Evolutionary conservation across 2,888 invertebrate genomes (phyloP).

Genomic region (Spodoptera picta): DNA sequence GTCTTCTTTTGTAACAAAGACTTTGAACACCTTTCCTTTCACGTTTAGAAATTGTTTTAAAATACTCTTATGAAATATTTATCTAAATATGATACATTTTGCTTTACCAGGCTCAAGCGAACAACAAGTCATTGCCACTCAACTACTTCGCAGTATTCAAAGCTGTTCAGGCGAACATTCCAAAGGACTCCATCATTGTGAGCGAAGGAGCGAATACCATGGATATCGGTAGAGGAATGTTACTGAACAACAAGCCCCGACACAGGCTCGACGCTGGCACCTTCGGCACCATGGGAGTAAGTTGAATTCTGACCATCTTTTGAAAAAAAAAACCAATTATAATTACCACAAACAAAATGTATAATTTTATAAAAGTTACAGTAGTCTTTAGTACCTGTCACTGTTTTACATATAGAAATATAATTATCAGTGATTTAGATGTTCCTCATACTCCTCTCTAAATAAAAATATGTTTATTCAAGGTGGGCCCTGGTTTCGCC

Average conservation of each 20-base stretch:
- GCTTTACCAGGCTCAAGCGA: slow-evolving; percentile 81
- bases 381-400: too few species aligned
- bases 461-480: slow-evolving; percentile 22
- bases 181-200: slow-evolving; percentile 95
- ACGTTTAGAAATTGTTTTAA: too few species aligned
- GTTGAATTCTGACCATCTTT: slow-evolving; percentile 41
- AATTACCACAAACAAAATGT: too few species aligned
- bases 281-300: slow-evolving; percentile 98
- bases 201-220: slow-evolving; percentile 99
- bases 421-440: too few species aligned
- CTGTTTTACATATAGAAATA: too few species aligned
- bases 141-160: slow-evolving; percentile 98
- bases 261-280: slow-evolving; percentile 98
- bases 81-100: background rate
- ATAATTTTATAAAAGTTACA: too few species aligned
- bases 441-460: background rate
- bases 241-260: slow-evolving; percentile 94
- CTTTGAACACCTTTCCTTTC: too few species aligned
- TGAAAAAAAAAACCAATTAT: too few species aligned
- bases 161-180: slow-evolving; percentile 92
- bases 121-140: slow-evolving; percentile 92
- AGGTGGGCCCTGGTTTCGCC: slow-evolving; percentile 96
- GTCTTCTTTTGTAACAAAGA: too few species aligned
- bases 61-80: too few species aligned
- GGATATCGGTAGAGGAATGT: slow-evolving; percentile 98